These are phyloP conservation scores for Chamaedrilus cognettii DNA, from an alignment of 2,888 invertebrate genomes.

Conservation along the genomic window DNA sequence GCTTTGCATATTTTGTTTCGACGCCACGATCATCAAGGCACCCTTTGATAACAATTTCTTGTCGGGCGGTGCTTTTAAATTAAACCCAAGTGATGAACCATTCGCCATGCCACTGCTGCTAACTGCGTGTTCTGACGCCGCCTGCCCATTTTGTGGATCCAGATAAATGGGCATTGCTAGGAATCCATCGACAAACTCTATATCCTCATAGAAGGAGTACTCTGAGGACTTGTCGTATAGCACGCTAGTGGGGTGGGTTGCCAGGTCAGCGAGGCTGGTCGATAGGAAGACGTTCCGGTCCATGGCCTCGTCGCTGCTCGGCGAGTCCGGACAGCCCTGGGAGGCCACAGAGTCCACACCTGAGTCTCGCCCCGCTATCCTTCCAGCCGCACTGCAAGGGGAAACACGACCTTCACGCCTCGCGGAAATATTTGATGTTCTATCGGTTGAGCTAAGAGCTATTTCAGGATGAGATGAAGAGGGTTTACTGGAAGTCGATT, in stretches of 20 bases:
- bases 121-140: background rate
- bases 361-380: slow-evolving; percentile 21
- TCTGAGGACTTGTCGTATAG: slow-evolving; percentile 27
- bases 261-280: background rate
- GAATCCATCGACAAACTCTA: slow-evolving; percentile 27
- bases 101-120: background rate
- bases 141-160: slow-evolving; percentile 28
- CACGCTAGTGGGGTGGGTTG: slow-evolving; percentile 4
- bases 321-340: slow-evolving; percentile 22
- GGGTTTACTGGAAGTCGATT: background rate
- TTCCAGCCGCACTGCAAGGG: background rate
- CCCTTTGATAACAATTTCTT: slow-evolving; percentile 19
- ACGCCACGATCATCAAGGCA: slow-evolving; percentile 18
- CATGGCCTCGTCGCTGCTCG: slow-evolving; percentile 1
- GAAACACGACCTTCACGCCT: background rate
- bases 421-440: too few species aligned
- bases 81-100: background rate
- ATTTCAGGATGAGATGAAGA: too few species aligned
- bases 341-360: slow-evolving; percentile 27
- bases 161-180: slow-evolving; percentile 27
- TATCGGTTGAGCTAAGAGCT: too few species aligned
- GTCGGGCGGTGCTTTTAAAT: slow-evolving; percentile 8
- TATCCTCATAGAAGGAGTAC: slow-evolving; percentile 41
- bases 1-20: background rate
- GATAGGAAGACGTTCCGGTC: background rate